phyloP scores from a whole-genome alignment of 2,797 vertebrate genomes.

The Alfaro cultratus region DNA sequence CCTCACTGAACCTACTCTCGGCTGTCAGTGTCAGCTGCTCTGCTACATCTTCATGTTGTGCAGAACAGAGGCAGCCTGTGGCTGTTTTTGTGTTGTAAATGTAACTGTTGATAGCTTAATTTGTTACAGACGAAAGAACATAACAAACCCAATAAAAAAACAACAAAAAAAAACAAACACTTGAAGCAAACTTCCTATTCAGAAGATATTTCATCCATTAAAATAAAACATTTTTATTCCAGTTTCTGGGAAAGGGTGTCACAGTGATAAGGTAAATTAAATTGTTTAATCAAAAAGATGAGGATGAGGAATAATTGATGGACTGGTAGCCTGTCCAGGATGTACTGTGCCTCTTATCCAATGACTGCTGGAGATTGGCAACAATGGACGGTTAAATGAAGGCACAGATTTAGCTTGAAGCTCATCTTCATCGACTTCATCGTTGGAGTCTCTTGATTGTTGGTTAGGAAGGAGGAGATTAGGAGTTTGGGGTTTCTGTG shows the following conservation, averaged over 20 bases:
- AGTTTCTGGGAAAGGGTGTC: background rate
- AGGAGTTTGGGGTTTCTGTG: no score
- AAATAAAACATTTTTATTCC: background rate
- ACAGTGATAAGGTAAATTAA: background rate
- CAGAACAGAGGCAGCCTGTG: conserved; percentile 12
- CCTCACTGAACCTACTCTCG: conserved; percentile 49
- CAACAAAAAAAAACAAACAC: background rate
- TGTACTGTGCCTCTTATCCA: background rate
- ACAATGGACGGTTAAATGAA: no score
- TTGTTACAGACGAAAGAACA: background rate
- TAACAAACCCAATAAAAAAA: background rate
- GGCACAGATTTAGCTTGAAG: no score
- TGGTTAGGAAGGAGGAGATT: no score
- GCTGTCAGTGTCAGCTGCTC: conserved; percentile 38
- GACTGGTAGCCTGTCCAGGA: background rate
- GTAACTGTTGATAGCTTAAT: conserved; percentile 36
- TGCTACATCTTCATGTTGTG: conserved; percentile 47
- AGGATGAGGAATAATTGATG: background rate
- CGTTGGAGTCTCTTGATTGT: no score
- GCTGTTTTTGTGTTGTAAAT: conserved; percentile 26
- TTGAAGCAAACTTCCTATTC: background rate
- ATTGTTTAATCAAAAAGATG: background rate
- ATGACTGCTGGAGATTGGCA: background rate
- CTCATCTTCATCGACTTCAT: no score
- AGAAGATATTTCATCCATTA: background rate